Base-by-base conservation (phyloP, 1,140 invertebrate species). In the Apocrypta bakeri region DNA sequence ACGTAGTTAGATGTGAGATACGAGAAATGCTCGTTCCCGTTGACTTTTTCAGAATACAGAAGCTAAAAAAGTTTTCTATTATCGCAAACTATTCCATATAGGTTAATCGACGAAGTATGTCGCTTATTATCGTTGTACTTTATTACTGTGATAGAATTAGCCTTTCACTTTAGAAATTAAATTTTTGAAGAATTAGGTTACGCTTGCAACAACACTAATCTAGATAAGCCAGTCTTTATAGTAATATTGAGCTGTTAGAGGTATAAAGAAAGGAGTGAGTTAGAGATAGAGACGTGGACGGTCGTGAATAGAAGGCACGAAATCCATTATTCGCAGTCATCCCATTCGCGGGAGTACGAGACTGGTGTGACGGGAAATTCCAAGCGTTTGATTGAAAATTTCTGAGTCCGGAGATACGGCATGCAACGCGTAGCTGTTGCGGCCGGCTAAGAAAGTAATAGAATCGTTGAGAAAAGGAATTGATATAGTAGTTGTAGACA, bases 311-410 rank as follows among this genome's bases (percentile, higher is more conserved):
- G 64, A 61, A 69, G 40, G 61, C 64, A 68, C 27, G 48, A 61
- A 31, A 33, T 37, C 66, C 78, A 79, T 77, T 81, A 81, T 74
- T 81, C 63, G 73, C 33, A 81, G 80, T 81, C 72, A 63, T 75
- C 27, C 63, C 72, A 79, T 68, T 69, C 64, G 40, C n/a, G 64
- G 27, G 12, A 25, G 17, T 12, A 14, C 31, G 17, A 68, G 73
- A 77, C 84, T 84, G 83, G 82, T 86, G 72, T 87, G 75, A 83
- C 84, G 83, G 85, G 86, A 88, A 90, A 91, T 91, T 90, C 90
- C 68, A 85, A 48, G 86, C 91, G 88, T 91, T 90, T 92, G 90
- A 92, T 92, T 92, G 91, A 92, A 92, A 92, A 92, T 91, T 91
- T 92, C 91, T 92, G 87, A 89, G 87, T 88, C 87, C 88, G 88